These are phyloP conservation scores for Dermatemys mawii DNA, from an alignment of 2,113 vertebrate genomes.

Conservation along the genomic window DNA sequence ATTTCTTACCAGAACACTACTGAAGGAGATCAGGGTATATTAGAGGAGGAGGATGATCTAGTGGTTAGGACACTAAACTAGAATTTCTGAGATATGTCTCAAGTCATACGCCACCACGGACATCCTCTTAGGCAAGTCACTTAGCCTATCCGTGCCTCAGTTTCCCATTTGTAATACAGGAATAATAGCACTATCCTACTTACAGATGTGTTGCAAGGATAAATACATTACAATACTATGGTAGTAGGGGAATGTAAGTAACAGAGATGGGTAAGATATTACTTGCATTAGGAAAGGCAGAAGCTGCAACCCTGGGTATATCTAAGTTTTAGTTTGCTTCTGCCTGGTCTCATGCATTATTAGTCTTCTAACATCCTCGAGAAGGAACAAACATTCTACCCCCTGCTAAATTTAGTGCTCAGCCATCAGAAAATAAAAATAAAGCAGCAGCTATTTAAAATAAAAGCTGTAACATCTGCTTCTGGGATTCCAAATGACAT, in stretches of 20 bases:
- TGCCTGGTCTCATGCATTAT: neutral
- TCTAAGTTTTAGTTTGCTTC: neutral
- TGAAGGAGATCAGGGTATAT: neutral
- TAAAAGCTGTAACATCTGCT: neutral
- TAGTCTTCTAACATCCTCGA: neutral
- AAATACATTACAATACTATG: neutral
- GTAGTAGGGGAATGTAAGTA: rapidly evolving
- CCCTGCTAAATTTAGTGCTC: neutral
- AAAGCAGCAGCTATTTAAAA: rapidly evolving
- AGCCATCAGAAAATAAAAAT: neutral
- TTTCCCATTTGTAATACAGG: neutral
- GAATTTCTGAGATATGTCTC: neutral
- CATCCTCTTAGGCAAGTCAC: neutral
- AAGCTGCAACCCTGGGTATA: neutral
- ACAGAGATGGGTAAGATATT: rapidly evolving
- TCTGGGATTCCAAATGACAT: neutral
- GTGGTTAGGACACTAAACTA: neutral
- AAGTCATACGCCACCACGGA: neutral
- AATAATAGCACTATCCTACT: neutral
- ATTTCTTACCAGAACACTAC: neutral
- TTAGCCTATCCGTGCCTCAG: neutral
- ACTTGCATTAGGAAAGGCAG: neutral
- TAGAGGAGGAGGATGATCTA: neutral
- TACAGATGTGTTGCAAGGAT: neutral
- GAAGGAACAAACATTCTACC: neutral